Conservation (phyloP, 2,797 vertebrate genomes). For the Enteromius thamalakanensis region DNA sequence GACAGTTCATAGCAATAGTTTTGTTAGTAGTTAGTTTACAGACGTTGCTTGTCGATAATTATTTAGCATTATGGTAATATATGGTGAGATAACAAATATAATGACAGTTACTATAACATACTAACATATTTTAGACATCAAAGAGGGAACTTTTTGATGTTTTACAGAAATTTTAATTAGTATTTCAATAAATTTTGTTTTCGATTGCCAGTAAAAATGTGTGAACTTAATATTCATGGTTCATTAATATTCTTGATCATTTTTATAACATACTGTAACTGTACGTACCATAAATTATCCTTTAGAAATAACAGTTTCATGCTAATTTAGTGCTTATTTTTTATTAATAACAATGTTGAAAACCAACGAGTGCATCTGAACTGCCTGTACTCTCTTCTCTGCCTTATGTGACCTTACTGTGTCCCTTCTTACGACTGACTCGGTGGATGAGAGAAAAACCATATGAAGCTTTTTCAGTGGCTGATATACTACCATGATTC, state of each 20-base stretch:
- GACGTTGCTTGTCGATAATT: neutral
- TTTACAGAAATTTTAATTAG: neutral
- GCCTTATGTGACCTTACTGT: conserved; percentile 33
- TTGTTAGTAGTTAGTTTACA: neutral
- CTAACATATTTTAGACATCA: neutral
- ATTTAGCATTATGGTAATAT: neutral
- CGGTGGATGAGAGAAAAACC: conserved; percentile 22
- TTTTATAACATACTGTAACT: too few relatives aligned
- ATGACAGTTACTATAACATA: neutral
- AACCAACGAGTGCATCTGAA: neutral
- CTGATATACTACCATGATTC: conserved; percentile 22
- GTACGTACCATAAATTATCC: too few relatives aligned
- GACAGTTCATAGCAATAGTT: neutral
- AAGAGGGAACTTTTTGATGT: neutral
- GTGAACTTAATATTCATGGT: too few relatives aligned
- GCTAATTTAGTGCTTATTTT: neutral
- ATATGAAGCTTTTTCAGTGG: conserved; percentile 11
- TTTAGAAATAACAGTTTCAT: neutral
- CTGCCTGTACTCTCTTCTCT: neutral
- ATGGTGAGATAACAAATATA: neutral
- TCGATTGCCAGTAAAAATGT: neutral
- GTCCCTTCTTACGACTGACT: conserved; percentile 3
- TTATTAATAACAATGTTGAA: neutral
- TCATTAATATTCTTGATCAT: too few relatives aligned
- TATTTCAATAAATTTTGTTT: neutral